Conservation (phyloP, 2,888 invertebrate genomes). For the Lysandra coridon region DNA sequence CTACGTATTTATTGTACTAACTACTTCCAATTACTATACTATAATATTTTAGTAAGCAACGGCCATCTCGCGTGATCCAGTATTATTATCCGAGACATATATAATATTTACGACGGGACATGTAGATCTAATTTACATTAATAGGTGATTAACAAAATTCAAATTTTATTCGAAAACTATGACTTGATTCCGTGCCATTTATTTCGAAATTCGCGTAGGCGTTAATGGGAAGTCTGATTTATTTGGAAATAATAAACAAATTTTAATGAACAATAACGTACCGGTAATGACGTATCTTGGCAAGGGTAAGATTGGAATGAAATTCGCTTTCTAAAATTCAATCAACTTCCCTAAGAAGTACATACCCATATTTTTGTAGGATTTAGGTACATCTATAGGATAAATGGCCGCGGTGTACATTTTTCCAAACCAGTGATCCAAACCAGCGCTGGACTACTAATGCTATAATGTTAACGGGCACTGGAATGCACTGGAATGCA, state of each 20-base stretch:
- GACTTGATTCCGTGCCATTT: slow-evolving; percentile 45
- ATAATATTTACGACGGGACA: slow-evolving; percentile 42
- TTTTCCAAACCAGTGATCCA: too few species aligned
- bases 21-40: neutral
- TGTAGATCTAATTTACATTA: slow-evolving; percentile 58
- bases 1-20: neutral
- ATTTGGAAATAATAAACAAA: slow-evolving; percentile 19
- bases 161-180: slow-evolving; percentile 29
- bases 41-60: slow-evolving; percentile 2
- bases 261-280: slow-evolving; percentile 13
- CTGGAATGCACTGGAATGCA: too few species aligned
- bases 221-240: slow-evolving; percentile 46
- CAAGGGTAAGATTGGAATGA: neutral
- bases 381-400: too few species aligned
- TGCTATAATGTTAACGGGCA: too few species aligned
- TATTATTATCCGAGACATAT: slow-evolving; percentile 20
- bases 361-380: too few species aligned
- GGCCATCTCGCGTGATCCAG: neutral
- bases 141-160: slow-evolving; percentile 57
- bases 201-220: slow-evolving; percentile 46
- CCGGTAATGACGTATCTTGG: neutral
- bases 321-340: neutral
- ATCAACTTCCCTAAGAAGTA: too few species aligned
- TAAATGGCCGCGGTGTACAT: too few species aligned
- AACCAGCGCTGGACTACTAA: too few species aligned